Evolutionary conservation across 2,888 invertebrate genomes (phyloP).

Genomic region (Xylota segnis): DNA sequence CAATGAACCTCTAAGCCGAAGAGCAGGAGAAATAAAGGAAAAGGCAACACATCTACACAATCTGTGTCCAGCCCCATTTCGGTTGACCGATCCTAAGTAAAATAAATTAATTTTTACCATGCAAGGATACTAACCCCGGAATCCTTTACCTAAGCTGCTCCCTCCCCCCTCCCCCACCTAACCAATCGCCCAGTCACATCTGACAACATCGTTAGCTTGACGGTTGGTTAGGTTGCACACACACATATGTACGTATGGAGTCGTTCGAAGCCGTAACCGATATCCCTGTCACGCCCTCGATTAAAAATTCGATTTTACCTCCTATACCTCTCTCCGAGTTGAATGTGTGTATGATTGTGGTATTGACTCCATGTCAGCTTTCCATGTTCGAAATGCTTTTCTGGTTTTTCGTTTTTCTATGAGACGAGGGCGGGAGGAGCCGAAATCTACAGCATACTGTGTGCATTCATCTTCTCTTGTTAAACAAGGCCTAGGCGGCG

Average conservation of each 20-base stretch:
- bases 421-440: not conserved
- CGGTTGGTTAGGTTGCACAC: conserved; percentile 46
- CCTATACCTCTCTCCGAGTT: not conserved
- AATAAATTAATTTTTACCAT: conserved; percentile 44
- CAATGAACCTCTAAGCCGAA: not conserved
- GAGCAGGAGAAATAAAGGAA: not conserved
- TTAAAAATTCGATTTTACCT: conserved; percentile 62
- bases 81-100: conserved; percentile 24
- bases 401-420: conserved; percentile 22
- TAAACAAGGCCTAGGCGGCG: conserved; percentile 49
- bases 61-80: conserved; percentile 2
- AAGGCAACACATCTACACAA: not conserved
- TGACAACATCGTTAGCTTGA: conserved; percentile 65
- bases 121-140: conserved; percentile 22
- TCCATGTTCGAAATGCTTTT: conserved; percentile 49
- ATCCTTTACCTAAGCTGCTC: conserved; percentile 11
- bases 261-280: conserved; percentile 7
- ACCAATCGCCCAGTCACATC: conserved; percentile 47
- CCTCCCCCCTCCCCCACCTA: not conserved
- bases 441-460: not conserved
- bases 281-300: conserved; percentile 58
- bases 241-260: not conserved
- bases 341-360: conserved; percentile 23
- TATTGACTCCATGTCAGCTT: conserved; percentile 57
- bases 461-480: conserved; percentile 53